phyloP scores from a whole-genome alignment of 1,140 invertebrate species.

The Penaeus vannamei region DNA sequence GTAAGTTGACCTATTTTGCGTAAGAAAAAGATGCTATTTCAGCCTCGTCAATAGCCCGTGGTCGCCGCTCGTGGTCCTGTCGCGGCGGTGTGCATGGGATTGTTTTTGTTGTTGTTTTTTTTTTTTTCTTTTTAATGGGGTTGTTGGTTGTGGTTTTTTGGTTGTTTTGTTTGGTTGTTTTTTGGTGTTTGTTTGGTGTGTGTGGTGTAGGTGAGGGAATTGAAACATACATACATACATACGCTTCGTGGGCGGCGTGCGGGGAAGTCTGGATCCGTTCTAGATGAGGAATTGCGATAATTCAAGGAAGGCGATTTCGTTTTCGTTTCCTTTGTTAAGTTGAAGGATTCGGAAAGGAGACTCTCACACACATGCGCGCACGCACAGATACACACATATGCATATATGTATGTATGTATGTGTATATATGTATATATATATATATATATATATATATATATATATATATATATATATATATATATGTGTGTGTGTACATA shows the following conservation, averaged over 20 bases:
- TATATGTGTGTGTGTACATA: too few relatives aligned
- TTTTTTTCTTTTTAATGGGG: too few relatives aligned
- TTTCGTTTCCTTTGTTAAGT: too few relatives aligned
- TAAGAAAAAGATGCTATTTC: neutral
- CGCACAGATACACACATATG: neutral
- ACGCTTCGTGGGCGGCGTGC: neutral
- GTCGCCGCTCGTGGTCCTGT: neutral
- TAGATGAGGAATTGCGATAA: too few relatives aligned
- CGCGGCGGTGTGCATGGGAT: too few relatives aligned
- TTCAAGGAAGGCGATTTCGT: too few relatives aligned
- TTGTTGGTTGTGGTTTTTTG: too few relatives aligned
- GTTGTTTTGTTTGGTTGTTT: neutral
- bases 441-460: neutral
- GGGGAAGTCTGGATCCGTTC: too few relatives aligned
- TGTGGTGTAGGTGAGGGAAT: neutral
- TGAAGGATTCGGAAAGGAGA: neutral
- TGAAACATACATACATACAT: neutral
- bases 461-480: slow-evolving; percentile 32
- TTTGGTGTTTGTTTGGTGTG: neutral
- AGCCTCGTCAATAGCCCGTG: neutral
- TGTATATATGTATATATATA: too few relatives aligned
- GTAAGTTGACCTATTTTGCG: neutral
- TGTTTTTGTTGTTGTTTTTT: neutral
- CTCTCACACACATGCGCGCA: neutral
- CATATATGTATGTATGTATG: slow-evolving; percentile 19